phyloP scores from a whole-genome alignment of 2,888 invertebrate genomes.

The Rapana venosa region DNA sequence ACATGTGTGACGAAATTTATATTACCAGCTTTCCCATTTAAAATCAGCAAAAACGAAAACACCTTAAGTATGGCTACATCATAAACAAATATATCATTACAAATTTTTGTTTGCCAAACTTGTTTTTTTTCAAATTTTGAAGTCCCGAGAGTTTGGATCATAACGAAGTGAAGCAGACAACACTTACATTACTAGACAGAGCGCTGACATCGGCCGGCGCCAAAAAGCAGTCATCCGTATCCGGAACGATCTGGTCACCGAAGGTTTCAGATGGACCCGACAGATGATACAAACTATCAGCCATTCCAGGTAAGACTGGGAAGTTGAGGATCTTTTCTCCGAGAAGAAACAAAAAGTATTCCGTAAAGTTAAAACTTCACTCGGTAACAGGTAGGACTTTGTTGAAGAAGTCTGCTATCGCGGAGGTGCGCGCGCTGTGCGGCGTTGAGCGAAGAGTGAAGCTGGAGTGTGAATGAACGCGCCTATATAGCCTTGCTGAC shows the following conservation, averaged over 20 bases:
- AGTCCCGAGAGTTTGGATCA: no score
- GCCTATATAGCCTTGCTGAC: conserved; percentile 24
- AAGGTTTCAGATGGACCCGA: conserved; percentile 59
- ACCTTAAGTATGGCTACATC: no score
- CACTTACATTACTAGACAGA: conserved; percentile 51
- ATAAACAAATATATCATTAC: no score
- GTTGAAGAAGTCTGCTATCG: neutral
- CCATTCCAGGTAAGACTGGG: conserved; percentile 58
- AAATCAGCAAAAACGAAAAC: no score
- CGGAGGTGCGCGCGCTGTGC: neutral
- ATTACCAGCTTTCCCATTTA: no score
- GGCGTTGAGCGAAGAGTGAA: conserved; percentile 25
- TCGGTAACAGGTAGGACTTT: neutral
- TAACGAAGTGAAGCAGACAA: neutral
- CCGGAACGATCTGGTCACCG: conserved; percentile 76
- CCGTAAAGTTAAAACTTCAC: neutral
- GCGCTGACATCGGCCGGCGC: conserved; percentile 58
- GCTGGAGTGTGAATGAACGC: conserved; percentile 38
- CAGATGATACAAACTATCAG: conserved; percentile 64
- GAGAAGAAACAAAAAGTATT: neutral
- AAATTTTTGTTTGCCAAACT: neutral
- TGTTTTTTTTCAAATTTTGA: neutral
- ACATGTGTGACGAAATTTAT: no score
- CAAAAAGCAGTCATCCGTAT: conserved; percentile 69
- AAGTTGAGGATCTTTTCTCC: neutral